Evolutionary conservation across 1,140 invertebrate species (phyloP), one percentile per base, ranked within the genome.

Genomic region (Cotesia glomerata): DNA sequence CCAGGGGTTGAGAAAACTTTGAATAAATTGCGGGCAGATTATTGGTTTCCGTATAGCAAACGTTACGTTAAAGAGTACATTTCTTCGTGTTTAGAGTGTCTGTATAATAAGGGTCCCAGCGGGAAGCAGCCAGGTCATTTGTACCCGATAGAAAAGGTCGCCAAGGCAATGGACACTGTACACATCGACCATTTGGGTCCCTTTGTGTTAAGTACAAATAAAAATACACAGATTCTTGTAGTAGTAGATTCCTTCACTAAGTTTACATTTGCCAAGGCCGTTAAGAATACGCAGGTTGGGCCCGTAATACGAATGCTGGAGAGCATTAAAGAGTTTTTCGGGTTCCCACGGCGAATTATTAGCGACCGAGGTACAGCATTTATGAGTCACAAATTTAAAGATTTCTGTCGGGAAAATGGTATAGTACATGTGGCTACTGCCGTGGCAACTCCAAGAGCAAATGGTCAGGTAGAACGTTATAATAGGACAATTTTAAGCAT

Each of bases 321-420:
- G 1, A 26, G 26, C 26, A 26, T 26, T 26, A 26, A 26, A 26
- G 26, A 26, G 26, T 49, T 79, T 4, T 82, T 84, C 63, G 79
- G 82, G 34, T 61, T 67, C 0, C 77, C 81, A 0, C 66, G 54
- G 11, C 45, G 79, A 7, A 78, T 88, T 34, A 76, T 84, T 2
- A 77, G 73, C 0, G 85, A 88, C 45, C 61, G 78, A 66, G 83
- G 64, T 39, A 81, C 76, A 2, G 73, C 76, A 1, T 80, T 78
- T 39, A 80, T 76, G 0, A 77, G 75, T 8, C 59, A 76, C 9
- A 7, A 32, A 5, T 82, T 81, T 35, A 32, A 54, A 7, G 39
- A 49, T 4, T 77, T 80, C 16, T 76, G 74, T n/a, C 11, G 67
- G 13, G 73, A 79, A n/a, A 54, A 72, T 2, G 72, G 73, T 9